Percentiles rank a stretch among this genome's conserved stretches.
Evolutionary conservation across 2,113 vertebrate genomes (phyloP).

Genomic region (rat (Rattus norvegicus)): DNA sequence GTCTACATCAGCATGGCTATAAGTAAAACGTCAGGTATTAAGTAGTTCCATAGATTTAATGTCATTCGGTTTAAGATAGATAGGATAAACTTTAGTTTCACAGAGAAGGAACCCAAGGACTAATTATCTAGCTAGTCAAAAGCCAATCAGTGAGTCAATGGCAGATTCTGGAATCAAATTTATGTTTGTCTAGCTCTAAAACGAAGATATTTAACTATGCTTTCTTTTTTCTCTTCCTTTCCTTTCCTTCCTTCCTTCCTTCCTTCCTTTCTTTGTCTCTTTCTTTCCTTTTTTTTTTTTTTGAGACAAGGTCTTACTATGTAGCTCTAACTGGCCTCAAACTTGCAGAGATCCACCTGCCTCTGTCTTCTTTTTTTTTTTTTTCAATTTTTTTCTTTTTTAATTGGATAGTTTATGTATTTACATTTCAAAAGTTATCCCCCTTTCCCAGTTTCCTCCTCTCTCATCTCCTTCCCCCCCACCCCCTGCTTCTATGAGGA

Average conservation of each 20-base stretch:
- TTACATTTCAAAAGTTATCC: no score
- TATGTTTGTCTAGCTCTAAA: neutral
- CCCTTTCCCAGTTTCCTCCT: no score
- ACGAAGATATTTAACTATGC: neutral
- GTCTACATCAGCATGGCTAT: neutral
- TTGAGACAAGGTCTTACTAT: neutral
- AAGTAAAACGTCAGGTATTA: neutral
- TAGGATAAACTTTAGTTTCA: neutral
- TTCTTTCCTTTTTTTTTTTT: neutral
- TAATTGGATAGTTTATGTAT: no score
- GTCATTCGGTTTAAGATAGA: neutral
- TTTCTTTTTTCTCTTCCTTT: no score
- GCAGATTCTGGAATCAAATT: neutral
- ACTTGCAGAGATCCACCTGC: neutral
- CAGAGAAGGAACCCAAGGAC: neutral
- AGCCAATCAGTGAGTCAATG: neutral
- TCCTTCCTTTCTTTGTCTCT: no score
- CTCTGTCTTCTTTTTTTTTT: neutral
- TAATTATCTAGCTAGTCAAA: neutral
- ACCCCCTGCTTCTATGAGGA: no score
- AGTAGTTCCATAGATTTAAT: slow-evolving; percentile 6
- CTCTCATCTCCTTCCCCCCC: no score
- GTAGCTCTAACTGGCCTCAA: neutral
- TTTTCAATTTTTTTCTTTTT: no score
- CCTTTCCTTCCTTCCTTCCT: no score